Conservation (phyloP, 2,797 vertebrate genomes). For the Alcedo quadribrachys region DNA sequence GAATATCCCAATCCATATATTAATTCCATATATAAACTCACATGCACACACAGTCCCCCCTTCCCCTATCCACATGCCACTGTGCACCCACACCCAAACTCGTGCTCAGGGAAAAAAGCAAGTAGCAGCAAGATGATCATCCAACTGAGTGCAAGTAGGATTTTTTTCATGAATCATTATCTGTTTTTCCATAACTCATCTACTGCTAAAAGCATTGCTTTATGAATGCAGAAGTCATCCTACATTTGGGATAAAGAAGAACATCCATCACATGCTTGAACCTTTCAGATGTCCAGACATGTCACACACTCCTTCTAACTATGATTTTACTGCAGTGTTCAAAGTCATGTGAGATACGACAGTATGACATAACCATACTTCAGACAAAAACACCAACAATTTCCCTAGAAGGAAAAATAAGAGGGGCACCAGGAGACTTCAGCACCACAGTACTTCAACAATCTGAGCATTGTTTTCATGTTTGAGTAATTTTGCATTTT, state of each 20-base stretch:
- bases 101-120: conserved; percentile 46
- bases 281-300: conserved; percentile 19
- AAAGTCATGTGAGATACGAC: background rate
- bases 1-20: conserved; percentile 73
- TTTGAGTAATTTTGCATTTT: background rate
- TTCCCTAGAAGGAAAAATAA: conserved; percentile 41
- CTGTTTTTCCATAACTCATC: conserved; percentile 62
- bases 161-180: conserved; percentile 61
- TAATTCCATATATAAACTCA: conserved; percentile 71
- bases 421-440: background rate
- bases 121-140: conserved; percentile 46
- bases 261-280: conserved; percentile 10
- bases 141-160: conserved; percentile 45
- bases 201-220: conserved; percentile 29
- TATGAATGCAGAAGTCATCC: conserved; percentile 53
- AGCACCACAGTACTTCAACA: background rate
- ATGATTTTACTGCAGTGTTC: background rate
- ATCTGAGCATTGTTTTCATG: background rate
- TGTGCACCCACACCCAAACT: conserved; percentile 53
- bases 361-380: background rate
- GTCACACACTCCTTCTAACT: conserved; percentile 1
- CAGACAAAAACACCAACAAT: background rate
- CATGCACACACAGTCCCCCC: conserved; percentile 26
- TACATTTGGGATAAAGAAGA: conserved; percentile 21
- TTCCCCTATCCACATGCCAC: conserved; percentile 47